phyloP scores from a whole-genome alignment of 2,888 invertebrate genomes.

The Petrophora chlorosata region DNA sequence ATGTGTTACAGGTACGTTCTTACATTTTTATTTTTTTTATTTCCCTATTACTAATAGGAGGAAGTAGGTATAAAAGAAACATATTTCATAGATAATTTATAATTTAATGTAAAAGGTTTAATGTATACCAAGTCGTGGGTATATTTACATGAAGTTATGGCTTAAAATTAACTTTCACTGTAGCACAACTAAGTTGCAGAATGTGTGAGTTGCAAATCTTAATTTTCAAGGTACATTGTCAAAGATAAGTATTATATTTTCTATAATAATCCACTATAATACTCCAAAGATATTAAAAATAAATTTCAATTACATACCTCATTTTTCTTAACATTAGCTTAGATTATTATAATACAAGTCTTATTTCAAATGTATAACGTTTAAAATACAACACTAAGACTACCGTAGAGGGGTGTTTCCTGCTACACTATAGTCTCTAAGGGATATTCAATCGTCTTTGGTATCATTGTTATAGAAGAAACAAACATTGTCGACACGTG shows the following conservation, averaged over 20 bases:
- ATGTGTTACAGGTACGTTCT: neutral
- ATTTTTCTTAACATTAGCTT: conserved; percentile 60
- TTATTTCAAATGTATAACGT: conserved; percentile 75
- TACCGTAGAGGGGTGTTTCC: conserved; percentile 54
- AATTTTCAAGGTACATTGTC: conserved; percentile 38
- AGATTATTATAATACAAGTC: conserved; percentile 76
- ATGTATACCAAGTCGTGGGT: conserved; percentile 62
- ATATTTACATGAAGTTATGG: conserved; percentile 69
- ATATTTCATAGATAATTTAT: conserved; percentile 60
- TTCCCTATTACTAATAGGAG: neutral
- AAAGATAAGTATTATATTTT: conserved; percentile 26
- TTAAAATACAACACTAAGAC: conserved; percentile 69
- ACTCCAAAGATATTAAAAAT: conserved; percentile 79
- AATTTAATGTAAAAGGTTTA: conserved; percentile 79
- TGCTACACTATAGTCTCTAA: conserved; percentile 65
- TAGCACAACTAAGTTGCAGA: conserved; percentile 67
- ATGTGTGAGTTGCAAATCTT: conserved; percentile 46
- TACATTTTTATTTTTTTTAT: neutral
- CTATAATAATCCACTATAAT: conserved; percentile 54
- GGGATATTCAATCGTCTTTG: conserved; percentile 83
- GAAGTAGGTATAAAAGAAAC: conserved; percentile 48
- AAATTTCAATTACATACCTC: conserved; percentile 65
- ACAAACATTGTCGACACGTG: conserved; percentile 59
- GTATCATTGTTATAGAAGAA: conserved; percentile 78
- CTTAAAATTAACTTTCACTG: conserved; percentile 67